These are phyloP conservation scores for Artibeus jamaicensis DNA, from an alignment of 2,797 vertebrate genomes.

Conservation along the genomic window DNA sequence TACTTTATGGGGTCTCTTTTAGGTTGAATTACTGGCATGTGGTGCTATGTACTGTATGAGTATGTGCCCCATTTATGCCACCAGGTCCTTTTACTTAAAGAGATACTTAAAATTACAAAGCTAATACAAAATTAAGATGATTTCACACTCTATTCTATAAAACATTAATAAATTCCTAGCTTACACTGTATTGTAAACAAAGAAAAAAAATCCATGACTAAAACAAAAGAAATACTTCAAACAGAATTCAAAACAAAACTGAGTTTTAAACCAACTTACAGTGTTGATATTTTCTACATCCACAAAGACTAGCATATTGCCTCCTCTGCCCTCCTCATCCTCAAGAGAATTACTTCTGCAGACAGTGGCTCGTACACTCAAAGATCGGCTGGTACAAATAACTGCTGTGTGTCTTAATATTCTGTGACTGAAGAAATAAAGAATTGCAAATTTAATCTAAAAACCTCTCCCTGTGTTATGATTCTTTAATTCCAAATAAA, in stretches of 20 bases:
- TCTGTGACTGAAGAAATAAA: slow-evolving; percentile 87
- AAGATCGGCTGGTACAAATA: slow-evolving; percentile 95
- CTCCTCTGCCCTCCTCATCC: slow-evolving; percentile 84
- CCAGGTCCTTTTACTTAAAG: slow-evolving; percentile 19
- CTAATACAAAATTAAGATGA: slow-evolving; percentile 16
- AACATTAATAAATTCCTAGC: slow-evolving; percentile 26
- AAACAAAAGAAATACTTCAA: slow-evolving; percentile 1
- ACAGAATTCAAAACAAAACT: slow-evolving; percentile 51
- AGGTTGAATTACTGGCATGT: background rate
- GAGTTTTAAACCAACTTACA: slow-evolving; percentile 83
- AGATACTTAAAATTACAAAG: slow-evolving; percentile 22
- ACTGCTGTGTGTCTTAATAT: slow-evolving; percentile 96
- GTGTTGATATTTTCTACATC: slow-evolving; percentile 97
- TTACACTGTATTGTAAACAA: background rate
- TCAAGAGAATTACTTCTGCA: slow-evolving; percentile 93
- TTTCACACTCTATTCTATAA: background rate
- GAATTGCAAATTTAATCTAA: slow-evolving; percentile 33
- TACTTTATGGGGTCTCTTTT: background rate
- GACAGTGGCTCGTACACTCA: slow-evolving; percentile 90
- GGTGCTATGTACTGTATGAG: background rate
- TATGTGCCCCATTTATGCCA: background rate
- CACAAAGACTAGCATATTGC: slow-evolving; percentile 92
- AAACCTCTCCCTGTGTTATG: background rate
- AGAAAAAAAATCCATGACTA: background rate
- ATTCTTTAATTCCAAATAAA: slow-evolving; percentile 55